Conservation (phyloP, 2,888 invertebrate genomes). For the Cheilosia urbana region DNA sequence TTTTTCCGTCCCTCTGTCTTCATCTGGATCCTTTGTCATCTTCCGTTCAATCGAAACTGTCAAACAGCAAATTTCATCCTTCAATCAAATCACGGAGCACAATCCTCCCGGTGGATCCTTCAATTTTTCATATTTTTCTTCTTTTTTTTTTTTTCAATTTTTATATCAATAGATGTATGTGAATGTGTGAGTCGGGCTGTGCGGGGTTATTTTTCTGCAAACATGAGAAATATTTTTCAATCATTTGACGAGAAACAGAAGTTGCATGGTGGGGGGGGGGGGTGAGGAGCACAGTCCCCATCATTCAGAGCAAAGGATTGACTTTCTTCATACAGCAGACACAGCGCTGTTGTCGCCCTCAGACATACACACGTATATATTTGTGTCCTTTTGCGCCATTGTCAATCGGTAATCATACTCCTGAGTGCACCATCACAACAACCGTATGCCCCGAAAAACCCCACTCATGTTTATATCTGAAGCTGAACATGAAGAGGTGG, state of each 20-base stretch:
- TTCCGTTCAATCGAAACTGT: conserved; percentile 81
- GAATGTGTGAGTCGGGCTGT: background rate
- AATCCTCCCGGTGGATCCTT: conserved; percentile 74
- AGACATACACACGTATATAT: conserved; percentile 20
- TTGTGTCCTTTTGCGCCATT: conserved; percentile 73
- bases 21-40: conserved; percentile 53
- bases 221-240: conserved; percentile 72
- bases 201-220: conserved; percentile 43
- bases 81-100: conserved; percentile 79
- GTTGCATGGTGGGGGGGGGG: conserved; percentile 60
- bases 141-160: no score
- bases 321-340: conserved; percentile 39
- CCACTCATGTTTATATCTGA: conserved; percentile 1
- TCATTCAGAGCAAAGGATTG: conserved; percentile 69
- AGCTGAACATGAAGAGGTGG: conserved; percentile 48
- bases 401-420: conserved; percentile 75
- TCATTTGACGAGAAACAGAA: conserved; percentile 71
- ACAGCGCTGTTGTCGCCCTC: background rate
- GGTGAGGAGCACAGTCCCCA: conserved; percentile 48
- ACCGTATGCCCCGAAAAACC: conserved; percentile 13
- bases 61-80: conserved; percentile 81
- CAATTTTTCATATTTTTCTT: conserved; percentile 75
- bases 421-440: conserved; percentile 51
- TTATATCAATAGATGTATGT: conserved; percentile 55
- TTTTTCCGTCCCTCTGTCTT: background rate